These are phyloP conservation scores for Incurvaria masculella DNA, from an alignment of 2,888 invertebrate species.

Conservation along the genomic window DNA sequence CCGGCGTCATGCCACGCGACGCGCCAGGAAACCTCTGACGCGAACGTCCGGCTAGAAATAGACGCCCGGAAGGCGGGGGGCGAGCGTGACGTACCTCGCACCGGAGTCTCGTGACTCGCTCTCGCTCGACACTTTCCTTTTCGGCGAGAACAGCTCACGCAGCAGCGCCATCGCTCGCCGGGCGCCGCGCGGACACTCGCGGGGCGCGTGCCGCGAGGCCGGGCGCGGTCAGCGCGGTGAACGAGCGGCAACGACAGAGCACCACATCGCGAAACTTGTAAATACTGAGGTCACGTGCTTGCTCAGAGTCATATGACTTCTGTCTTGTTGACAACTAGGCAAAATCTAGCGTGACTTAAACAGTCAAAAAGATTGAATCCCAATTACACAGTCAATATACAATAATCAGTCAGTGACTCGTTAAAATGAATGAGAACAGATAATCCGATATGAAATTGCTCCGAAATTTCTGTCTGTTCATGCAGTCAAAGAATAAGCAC, in stretches of 20 bases:
- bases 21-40: constrained; percentile 23
- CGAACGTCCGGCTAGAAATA: constrained; percentile 33
- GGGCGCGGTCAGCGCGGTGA: not conserved
- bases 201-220: not conserved
- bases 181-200: constrained; percentile 1
- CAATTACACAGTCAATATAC: too few relatives aligned
- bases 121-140: constrained; percentile 50
- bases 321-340: not conserved
- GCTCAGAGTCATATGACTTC: constrained; percentile 14
- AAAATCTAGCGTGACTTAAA: too few relatives aligned
- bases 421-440: too few relatives aligned
- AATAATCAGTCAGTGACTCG: too few relatives aligned
- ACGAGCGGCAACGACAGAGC: not conserved
- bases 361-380: too few relatives aligned
- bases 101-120: constrained; percentile 40
- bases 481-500: too few relatives aligned
- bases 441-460: too few relatives aligned
- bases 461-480: too few relatives aligned
- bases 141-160: constrained; percentile 68
- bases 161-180: constrained; percentile 65
- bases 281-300: constrained; percentile 14
- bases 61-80: constrained; percentile 36
- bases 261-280: constrained; percentile 7
- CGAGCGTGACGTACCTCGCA: constrained; percentile 47
- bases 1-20: constrained; percentile 22